A percentile compares a stretch with the other conserved stretches of the same genome.
These are phyloP conservation scores for Oscheius sp. DNA, from an alignment of 2,888 invertebrate genomes.

Conservation along the genomic window DNA sequence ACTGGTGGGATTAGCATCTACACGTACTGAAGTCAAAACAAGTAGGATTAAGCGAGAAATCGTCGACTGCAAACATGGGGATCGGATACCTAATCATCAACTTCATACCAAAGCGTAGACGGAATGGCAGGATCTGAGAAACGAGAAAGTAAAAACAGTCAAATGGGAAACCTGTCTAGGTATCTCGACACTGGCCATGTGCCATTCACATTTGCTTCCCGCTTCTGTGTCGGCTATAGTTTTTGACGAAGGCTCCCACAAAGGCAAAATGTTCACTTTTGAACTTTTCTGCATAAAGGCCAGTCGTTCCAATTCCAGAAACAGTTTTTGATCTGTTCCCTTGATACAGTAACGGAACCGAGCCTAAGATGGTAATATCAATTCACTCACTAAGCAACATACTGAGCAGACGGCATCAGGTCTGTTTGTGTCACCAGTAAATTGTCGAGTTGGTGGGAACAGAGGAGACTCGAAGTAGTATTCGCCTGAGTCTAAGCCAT, in stretches of 20 bases:
- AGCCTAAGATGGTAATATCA: slow-evolving; percentile 2
- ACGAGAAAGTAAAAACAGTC: neutral
- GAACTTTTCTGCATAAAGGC: neutral
- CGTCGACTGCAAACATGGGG: slow-evolving; percentile 20
- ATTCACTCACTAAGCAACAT: neutral
- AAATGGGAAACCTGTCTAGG: slow-evolving; percentile 18
- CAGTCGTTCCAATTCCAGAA: slow-evolving; percentile 1
- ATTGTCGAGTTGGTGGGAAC: slow-evolving; percentile 26
- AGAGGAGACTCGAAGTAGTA: slow-evolving; percentile 6
- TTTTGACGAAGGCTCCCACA: slow-evolving; percentile 1
- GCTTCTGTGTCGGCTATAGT: slow-evolving; percentile 7
- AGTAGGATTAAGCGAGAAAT: slow-evolving; percentile 19
- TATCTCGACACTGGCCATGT: slow-evolving; percentile 2
- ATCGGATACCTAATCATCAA: neutral
- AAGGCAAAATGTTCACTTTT: neutral
- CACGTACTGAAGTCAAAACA: slow-evolving; percentile 30
- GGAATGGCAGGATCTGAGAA: slow-evolving; percentile 22
- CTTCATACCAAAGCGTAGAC: slow-evolving; percentile 1
- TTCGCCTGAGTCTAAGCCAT: slow-evolving; percentile 4
- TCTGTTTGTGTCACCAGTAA: slow-evolving; percentile 8
- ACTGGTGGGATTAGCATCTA: neutral
- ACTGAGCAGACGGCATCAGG: slow-evolving; percentile 27
- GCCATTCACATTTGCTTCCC: slow-evolving; percentile 27
- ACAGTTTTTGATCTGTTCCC: slow-evolving; percentile 1
- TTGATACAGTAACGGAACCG: slow-evolving; percentile 22